Base-by-base conservation (phyloP, 2,113 vertebrate genomes). In the Perca fluviatilis region DNA sequence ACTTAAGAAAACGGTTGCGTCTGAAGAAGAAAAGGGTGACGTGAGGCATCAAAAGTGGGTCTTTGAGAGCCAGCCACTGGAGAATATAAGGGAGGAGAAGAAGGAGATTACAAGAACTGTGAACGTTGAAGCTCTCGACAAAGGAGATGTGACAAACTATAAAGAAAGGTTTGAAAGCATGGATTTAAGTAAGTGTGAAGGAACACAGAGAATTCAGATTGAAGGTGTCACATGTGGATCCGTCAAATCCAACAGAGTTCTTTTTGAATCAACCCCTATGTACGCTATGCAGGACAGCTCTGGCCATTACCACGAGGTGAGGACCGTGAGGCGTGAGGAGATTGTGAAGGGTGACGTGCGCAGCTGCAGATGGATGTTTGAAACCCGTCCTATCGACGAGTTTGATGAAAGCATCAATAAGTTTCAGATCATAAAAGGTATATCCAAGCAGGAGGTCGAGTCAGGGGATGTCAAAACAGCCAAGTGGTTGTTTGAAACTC, bases 401-500 rank as follows among this genome's bases (percentile, higher is more conserved):
- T 98, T 98, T 93, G 97, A 97, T 54, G 97, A 98, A 85, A 97
- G 97, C 64, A 93, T 96, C 78, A 92, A 95, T 80, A 98, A 97
- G 84, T 97, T 96, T 77, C 96, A 98, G 89, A 88, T 98, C 51
- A 98, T 98, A 40, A 97, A 96, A 92, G 97, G 97, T 12, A 98
- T 98, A 88, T 97, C 97, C 53, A 97, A 97, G 85, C 94, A 97
- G 91, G 97, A 98, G 91, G 95, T 98, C 14, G 94, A 97, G 83
- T 94, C 97, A 2, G 97, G 97, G 33, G 97, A 98, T 73, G 97
- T 98, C 15, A 98, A 97, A 94, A 97, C 97, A 57, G 97, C 97
- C 21, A 97, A 97, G 87, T 98, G 97, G 97, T 87, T 98, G 58
- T 98, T 98, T 91, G 97, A 98, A 94, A 98, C 97, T 10, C 97